Evolutionary conservation across 2,888 invertebrate genomes (phyloP), one percentile per base, ranked within the genome.

Genomic region (Galeopsomyia nigrocyanea): DNA sequence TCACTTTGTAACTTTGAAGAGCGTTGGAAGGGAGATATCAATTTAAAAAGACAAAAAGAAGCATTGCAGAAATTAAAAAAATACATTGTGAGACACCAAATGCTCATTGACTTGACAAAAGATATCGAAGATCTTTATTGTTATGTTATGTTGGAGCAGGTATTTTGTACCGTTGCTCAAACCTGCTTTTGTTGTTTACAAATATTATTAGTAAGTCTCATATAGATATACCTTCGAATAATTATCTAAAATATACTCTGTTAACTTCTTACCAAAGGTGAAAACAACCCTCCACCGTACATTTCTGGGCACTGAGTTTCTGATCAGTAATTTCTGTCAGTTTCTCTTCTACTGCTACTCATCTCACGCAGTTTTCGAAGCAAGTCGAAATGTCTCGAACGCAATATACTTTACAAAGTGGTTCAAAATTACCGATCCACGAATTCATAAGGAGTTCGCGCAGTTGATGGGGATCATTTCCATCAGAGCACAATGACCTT

Each of bases 131-230:
- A 68, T 68, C 58, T 78, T 9, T 74, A 73, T 21, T 70, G 68
- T 17, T 75, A 66, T 26, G 73, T 75, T 17, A 75, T 75, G 69
- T 49, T 77, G 57, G 69, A 22, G 16, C 77, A 78, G 71, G 74
- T 77, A 10, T 74, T 78, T 21, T 63, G 72, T 17, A 75, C 77
- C 2, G 65, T 76, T 13, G 55, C 66, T 53, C 77, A 78, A 71
- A 77, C 77, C 16, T 77, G 78, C 55, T 73, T 75, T 46, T 67
- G 73, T 1, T 71, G 75, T 50, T 66, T 77, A 64, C 77, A 77
- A 56, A 61, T 78, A 61, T 14, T 78, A 64, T 56, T 75, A 61
- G 77, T 77, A 68, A 68, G 77, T 51, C 14, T 55, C 6, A 7
- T 26, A 5, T 5, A 26, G 5, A 26, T 26, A 3, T 26, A 26